These are phyloP conservation scores for Conus betulinus DNA, from an alignment of 1,140 invertebrate species.

Conservation along the genomic window DNA sequence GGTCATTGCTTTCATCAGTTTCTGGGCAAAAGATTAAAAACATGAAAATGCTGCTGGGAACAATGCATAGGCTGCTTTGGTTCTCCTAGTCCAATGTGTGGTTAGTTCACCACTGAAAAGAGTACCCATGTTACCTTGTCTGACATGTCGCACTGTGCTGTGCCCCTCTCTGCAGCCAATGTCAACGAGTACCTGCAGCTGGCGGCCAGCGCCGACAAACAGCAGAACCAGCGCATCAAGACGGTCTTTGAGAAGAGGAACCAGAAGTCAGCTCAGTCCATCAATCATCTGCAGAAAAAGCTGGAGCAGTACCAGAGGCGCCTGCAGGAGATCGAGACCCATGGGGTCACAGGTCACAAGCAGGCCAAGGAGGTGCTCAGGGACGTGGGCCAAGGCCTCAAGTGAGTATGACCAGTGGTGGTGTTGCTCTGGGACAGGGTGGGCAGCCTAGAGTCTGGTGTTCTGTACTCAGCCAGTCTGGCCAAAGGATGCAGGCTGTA, in stretches of 20 bases:
- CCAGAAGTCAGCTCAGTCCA: conserved; percentile 95
- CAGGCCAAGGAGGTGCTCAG: conserved; percentile 92
- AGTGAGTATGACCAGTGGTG: conserved; percentile 81
- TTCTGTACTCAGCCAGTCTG: too few relatives aligned
- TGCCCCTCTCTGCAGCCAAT: conserved; percentile 80
- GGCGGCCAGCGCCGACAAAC: conserved; percentile 90
- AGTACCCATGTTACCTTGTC: too few relatives aligned
- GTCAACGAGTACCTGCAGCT: conserved; percentile 97
- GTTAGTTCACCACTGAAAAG: too few relatives aligned
- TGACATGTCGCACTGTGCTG: too few relatives aligned
- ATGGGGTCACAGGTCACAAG: conserved; percentile 85
- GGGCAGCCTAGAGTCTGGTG: too few relatives aligned
- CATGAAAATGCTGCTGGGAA: too few relatives aligned
- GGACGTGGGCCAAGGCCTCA: conserved; percentile 95
- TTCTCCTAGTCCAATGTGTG: too few relatives aligned
- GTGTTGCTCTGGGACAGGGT: background rate
- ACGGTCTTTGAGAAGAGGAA: conserved; percentile 99
- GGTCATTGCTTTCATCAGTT: too few relatives aligned
- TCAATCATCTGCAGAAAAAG: conserved; percentile 94
- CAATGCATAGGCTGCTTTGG: too few relatives aligned
- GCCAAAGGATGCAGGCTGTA: too few relatives aligned
- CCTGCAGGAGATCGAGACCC: conserved; percentile 86
- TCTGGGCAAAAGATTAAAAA: too few relatives aligned
- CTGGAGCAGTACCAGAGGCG: conserved; percentile 88
- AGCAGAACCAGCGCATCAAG: conserved; percentile 93